Evolutionary conservation across 2,797 vertebrate genomes (phyloP).

Genomic region (Gorsachius magnificus): DNA sequence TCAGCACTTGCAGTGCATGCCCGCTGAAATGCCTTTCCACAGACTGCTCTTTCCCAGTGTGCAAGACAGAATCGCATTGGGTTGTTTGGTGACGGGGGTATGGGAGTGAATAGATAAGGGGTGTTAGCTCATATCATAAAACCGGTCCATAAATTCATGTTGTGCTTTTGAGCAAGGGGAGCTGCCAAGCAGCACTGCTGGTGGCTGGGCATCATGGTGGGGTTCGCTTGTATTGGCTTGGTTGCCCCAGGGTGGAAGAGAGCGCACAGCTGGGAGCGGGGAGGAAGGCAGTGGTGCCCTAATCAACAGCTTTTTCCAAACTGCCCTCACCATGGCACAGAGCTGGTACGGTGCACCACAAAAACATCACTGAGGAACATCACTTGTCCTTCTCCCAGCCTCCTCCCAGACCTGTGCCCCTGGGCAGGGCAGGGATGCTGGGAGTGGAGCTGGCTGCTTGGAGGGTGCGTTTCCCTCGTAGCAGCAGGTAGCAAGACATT

Average conservation of each 20-base stretch:
- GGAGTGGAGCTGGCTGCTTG: neutral
- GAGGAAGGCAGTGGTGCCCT: neutral
- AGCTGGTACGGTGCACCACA: neutral
- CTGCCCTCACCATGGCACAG: neutral
- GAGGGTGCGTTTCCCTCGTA: fast-evolving
- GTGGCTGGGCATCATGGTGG: fast-evolving
- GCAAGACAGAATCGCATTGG: fast-evolving
- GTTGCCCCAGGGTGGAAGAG: fast-evolving
- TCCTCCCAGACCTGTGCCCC: neutral
- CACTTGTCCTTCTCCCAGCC: neutral
- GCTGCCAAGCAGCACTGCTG: neutral
- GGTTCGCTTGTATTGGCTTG: neutral
- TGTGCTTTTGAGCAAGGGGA: neutral
- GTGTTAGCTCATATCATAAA: neutral
- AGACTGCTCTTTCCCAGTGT: fast-evolving
- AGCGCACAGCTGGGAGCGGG: fast-evolving
- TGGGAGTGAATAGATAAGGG: neutral
- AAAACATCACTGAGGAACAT: neutral
- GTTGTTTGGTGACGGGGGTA: neutral
- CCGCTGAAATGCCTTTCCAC: fast-evolving
- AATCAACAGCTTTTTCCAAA: neutral
- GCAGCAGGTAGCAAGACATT: neutral
- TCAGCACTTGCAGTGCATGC: fast-evolving
- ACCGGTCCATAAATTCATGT: neutral
- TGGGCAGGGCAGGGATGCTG: neutral